A percentile compares a stretch with the other conserved stretches of the same genome.
phyloP scores from a whole-genome alignment of 2,113 vertebrate genomes.

The Corydoras sp. region DNA sequence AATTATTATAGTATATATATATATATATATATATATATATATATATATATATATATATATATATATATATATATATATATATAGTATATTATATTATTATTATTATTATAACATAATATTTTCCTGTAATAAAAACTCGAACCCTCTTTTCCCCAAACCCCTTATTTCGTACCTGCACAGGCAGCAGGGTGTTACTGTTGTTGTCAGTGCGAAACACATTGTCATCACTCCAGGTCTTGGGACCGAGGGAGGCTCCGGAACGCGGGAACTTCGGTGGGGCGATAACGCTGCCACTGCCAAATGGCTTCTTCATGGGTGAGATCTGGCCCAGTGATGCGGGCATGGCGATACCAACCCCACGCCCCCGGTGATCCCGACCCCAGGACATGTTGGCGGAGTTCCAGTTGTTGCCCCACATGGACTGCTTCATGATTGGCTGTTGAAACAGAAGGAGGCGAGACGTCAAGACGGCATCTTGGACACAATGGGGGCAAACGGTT shows the following conservation, averaged over 20 bases:
- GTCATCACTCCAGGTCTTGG: slow-evolving; percentile 94
- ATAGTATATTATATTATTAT: too few species aligned
- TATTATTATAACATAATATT: too few species aligned
- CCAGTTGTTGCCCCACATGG: slow-evolving; percentile 93
- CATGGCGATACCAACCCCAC: slow-evolving; percentile 81
- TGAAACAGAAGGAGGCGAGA: neutral
- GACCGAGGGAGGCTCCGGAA: slow-evolving; percentile 79
- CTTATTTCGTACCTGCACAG: slow-evolving; percentile 80
- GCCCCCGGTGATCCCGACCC: slow-evolving; percentile 86
- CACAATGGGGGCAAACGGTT: too few species aligned
- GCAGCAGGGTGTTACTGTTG: slow-evolving; percentile 95
- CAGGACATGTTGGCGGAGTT: slow-evolving; percentile 88
- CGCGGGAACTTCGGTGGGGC: slow-evolving; percentile 95
- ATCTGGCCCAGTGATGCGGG: slow-evolving; percentile 86
- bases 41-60: too few species aligned
- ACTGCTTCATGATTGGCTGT: slow-evolving; percentile 92
- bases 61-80: too few species aligned
- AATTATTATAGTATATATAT: too few species aligned
- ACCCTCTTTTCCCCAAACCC: neutral
- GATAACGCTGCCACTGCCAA: slow-evolving; percentile 92
- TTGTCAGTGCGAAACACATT: slow-evolving; percentile 92
- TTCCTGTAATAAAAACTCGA: too few species aligned
- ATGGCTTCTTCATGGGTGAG: slow-evolving; percentile 94
- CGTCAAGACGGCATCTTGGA: too few species aligned
- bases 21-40: too few species aligned